Percentiles rank a stretch among this genome's conserved stretches.
phyloP scores from a whole-genome alignment of 2,797 vertebrate species.

The Melanotaenia nigrans region DNA sequence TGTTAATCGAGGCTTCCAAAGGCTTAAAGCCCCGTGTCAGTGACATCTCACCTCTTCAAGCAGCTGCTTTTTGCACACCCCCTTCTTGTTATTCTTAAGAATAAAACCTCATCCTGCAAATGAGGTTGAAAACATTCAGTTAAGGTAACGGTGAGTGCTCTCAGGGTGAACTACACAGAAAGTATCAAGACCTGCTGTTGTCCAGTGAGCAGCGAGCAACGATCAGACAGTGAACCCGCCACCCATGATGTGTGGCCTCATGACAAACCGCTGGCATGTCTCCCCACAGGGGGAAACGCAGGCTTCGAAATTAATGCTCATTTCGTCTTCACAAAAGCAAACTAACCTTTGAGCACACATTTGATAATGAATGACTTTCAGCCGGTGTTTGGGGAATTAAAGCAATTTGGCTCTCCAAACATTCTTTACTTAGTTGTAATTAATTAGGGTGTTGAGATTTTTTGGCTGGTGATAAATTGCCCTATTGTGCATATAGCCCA shows the following conservation, averaged over 20 bases:
- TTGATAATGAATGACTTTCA: constrained; percentile 90
- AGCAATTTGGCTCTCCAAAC: constrained; percentile 89
- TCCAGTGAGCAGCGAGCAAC: constrained; percentile 75
- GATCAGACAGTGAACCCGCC: constrained; percentile 67
- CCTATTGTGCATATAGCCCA: constrained; percentile 80
- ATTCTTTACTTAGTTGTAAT: constrained; percentile 90
- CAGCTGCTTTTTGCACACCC: constrained; percentile 48
- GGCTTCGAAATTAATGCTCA: constrained; percentile 83
- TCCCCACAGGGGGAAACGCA: constrained; percentile 62
- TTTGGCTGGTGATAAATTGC: constrained; percentile 87
- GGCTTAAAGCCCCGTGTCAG: constrained; percentile 65
- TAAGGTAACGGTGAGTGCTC: constrained; percentile 53
- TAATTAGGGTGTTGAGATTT: constrained; percentile 86
- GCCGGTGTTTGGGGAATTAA: constrained; percentile 83
- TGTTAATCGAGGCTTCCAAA: constrained; percentile 72
- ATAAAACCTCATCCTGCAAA: constrained; percentile 56
- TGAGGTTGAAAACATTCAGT: constrained; percentile 44
- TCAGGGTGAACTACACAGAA: constrained; percentile 47
- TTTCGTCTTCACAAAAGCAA: constrained; percentile 84
- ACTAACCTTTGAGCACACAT: constrained; percentile 90
- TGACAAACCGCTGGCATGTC: constrained; percentile 69
- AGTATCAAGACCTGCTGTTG: constrained; percentile 60
- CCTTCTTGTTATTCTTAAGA: constrained; percentile 33
- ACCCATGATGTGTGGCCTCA: constrained; percentile 69
- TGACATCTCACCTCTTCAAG: constrained; percentile 64